phyloP scores from a whole-genome alignment of 2,888 invertebrate genomes.

The Frankliniella intonsa region DNA sequence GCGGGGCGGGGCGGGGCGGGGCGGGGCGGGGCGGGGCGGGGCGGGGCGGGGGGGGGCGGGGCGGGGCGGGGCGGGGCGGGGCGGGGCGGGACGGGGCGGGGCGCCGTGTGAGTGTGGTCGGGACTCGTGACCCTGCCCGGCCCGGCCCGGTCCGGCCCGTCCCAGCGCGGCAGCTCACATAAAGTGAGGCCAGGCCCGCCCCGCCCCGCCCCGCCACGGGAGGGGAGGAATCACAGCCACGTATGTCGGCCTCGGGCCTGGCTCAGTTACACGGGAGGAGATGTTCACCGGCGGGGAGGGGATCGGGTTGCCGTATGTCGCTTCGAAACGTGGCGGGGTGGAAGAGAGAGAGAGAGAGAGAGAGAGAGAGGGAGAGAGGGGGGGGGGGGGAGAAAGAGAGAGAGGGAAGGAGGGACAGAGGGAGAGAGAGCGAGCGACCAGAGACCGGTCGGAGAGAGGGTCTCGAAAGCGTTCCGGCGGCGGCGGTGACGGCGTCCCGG shows the following conservation, averaged over 20 bases:
- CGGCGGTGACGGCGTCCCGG: not conserved
- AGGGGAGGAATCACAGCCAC: too few species aligned
- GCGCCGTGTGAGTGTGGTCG: not conserved
- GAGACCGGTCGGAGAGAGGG: not conserved
- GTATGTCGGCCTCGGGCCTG: too few species aligned
- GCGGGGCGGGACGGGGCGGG: not conserved
- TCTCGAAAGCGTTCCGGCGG: too few species aligned
- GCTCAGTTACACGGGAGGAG: too few species aligned
- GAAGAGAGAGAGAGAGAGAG: not conserved
- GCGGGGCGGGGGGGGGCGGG: not conserved
- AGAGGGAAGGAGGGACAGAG: not conserved
- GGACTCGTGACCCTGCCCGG: too few species aligned
- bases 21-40: not conserved
- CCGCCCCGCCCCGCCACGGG: too few species aligned
- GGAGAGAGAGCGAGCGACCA: not conserved
- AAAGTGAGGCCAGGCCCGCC: too few species aligned
- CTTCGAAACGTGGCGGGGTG: not conserved
- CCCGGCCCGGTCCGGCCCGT: too few species aligned
- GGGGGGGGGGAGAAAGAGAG: not conserved
- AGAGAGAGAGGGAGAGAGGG: not conserved
- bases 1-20: too few species aligned
- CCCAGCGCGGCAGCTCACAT: too few species aligned
- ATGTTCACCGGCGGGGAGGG: too few species aligned
- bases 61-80: not conserved
- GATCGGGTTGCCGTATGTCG: not conserved